Base-by-base conservation (phyloP, 2,888 invertebrate species). In the Actias luna region DNA sequence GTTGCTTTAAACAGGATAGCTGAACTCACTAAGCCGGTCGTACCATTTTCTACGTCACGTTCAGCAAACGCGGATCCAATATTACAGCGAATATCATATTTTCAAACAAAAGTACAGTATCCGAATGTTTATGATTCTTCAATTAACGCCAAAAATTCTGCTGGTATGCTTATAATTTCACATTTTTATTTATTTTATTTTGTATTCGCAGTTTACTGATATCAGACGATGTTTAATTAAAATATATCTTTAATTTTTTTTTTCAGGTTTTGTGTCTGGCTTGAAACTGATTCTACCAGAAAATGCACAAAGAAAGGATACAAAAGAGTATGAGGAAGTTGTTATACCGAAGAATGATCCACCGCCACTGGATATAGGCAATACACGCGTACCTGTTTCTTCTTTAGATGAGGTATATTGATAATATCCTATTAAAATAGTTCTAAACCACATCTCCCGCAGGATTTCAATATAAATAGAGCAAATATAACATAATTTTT, bases 81-180 rank as follows among this genome's bases (percentile, higher is more conserved):
- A 14, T 65, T 89, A 39, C 84, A 85, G 63, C 92, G 84, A 68
- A 88, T 92, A 69, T 91, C 92, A 0, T 92, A 90, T 65, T 88
- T 88, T 62, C 90, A 92, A 71, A 87, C 87, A 0, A 89, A 90
- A 80, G 93, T 94, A 68, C 93, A 94, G 25, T 98, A 95, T 87
- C 98, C 98, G 0, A 96, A 96, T 86, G 98, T 99, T 0, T 99
- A 96, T 82, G 98, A 99, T 83, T 94, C 95, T 1, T 95, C 96
- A 68, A 90, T 95, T 58, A 93, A 94, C 64, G 95, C 95, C 0
- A 96, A 95, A 78, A 94, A 90, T 74, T 88, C 94, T 2, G 94
- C 96, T 65, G 95, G 94, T 94, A 83, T 73, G 71, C 66, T 18
- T 0, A 35, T 29, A 33, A 16, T 25, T 18, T 18, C 5, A 18